These are phyloP conservation scores for Sarcophaga subvicina DNA, from an alignment of 2,888 invertebrate genomes.

Conservation along the genomic window DNA sequence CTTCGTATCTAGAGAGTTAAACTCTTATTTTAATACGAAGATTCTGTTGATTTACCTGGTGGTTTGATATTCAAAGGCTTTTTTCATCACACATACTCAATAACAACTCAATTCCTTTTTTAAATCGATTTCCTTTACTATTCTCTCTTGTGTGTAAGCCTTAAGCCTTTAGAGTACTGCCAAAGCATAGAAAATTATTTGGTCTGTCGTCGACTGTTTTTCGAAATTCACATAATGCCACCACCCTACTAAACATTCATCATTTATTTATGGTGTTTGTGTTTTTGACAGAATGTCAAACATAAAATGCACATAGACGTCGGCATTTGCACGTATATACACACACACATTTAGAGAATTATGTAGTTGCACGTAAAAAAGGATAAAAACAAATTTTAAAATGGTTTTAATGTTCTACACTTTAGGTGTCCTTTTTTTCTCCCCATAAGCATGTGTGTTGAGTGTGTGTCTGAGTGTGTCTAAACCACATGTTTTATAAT, in stretches of 20 bases:
- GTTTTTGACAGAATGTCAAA: constrained; percentile 51
- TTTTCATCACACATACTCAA: no score
- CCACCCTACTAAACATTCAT: constrained; percentile 23
- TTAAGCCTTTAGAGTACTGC: no score
- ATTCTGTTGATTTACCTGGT: no score
- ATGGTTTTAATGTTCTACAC: constrained; percentile 31
- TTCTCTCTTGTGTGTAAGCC: no score
- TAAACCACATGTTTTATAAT: neutral
- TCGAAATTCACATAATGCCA: neutral
- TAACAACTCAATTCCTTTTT: no score
- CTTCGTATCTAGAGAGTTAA: no score
- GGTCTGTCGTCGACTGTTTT: neutral
- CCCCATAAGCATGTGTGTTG: no score
- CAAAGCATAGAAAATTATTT: no score
- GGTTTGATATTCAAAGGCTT: no score
- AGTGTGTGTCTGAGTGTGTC: constrained; percentile 1
- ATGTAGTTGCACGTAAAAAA: neutral
- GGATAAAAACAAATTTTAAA: constrained; percentile 14
- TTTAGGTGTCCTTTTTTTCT: constrained; percentile 33
- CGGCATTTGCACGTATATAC: no score
- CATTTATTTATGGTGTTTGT: constrained; percentile 52
- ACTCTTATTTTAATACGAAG: no score
- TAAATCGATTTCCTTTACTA: no score
- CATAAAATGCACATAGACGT: constrained; percentile 32
- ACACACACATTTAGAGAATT: neutral